These are phyloP conservation scores for Pyrocephalus nanus DNA, from an alignment of 2,797 vertebrate genomes.

Conservation along the genomic window DNA sequence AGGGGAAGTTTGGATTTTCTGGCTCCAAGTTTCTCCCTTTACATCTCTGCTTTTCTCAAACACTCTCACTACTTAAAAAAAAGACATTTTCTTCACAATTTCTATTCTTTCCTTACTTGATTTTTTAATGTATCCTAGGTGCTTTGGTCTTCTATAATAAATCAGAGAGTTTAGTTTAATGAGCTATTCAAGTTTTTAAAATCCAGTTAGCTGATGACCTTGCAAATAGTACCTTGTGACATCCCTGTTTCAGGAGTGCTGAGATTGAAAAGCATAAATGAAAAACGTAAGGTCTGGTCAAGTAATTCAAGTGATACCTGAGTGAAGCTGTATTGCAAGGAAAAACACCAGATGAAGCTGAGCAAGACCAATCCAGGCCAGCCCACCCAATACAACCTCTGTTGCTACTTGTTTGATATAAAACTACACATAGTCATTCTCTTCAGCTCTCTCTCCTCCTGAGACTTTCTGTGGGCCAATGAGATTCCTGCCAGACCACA, in stretches of 20 bases:
- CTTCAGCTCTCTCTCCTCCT: neutral
- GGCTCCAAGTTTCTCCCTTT: slow-evolving; percentile 55
- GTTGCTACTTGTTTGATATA: fast-evolving
- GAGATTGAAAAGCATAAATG: neutral
- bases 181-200: neutral
- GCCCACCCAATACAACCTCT: neutral
- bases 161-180: neutral
- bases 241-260: neutral
- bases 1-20: slow-evolving; percentile 70
- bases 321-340: neutral
- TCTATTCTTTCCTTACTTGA: slow-evolving; percentile 31
- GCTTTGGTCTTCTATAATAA: neutral
- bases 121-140: neutral
- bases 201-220: neutral
- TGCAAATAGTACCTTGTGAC: neutral
- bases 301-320: neutral
- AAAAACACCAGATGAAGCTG: neutral
- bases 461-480: neutral
- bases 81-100: neutral
- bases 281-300: neutral
- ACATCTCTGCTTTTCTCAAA: slow-evolving; percentile 46
- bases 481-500: neutral
- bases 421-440: neutral
- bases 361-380: neutral
- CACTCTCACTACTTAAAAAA: neutral